A percentile compares a stretch with the other conserved stretches of the same genome.
These are phyloP conservation scores for Branchinecta lindahli DNA, from an alignment of 1,140 invertebrate species.

Conservation along the genomic window DNA sequence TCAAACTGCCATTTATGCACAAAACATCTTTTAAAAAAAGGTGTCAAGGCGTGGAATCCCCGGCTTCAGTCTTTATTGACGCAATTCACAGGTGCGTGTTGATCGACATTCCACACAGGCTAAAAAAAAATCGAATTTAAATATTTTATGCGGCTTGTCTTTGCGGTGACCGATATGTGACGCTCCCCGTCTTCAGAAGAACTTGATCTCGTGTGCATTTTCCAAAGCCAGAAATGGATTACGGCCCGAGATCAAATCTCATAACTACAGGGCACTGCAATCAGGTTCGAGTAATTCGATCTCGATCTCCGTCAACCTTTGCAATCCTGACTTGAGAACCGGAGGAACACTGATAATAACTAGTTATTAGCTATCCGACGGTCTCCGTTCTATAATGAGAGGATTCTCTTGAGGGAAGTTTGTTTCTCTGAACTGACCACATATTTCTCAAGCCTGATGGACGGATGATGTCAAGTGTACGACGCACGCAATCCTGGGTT, in stretches of 20 bases:
- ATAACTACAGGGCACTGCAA: background rate
- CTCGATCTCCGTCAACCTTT: background rate
- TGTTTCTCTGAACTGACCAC: background rate
- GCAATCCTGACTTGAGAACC: background rate
- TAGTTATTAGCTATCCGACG: background rate
- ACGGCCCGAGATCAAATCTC: background rate
- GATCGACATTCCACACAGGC: background rate
- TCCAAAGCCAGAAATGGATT: constrained; percentile 5
- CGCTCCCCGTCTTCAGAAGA: constrained; percentile 2
- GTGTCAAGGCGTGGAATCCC: too few species aligned
- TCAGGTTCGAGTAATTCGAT: background rate
- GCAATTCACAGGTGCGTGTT: background rate
- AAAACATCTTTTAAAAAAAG: too few species aligned
- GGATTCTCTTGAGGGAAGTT: background rate
- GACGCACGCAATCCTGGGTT: background rate
- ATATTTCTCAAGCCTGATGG: background rate
- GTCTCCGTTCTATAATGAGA: background rate
- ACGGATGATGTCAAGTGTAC: background rate
- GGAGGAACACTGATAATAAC: background rate
- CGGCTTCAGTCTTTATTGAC: too few species aligned
- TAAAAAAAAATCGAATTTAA: constrained; percentile 6
- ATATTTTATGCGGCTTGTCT: constrained; percentile 11
- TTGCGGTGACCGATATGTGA: constrained; percentile 5
- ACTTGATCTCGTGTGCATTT: background rate
- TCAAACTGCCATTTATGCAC: too few species aligned